phyloP scores from a whole-genome alignment of 1,140 invertebrate genomes.

The Eufriesea mexicana region DNA sequence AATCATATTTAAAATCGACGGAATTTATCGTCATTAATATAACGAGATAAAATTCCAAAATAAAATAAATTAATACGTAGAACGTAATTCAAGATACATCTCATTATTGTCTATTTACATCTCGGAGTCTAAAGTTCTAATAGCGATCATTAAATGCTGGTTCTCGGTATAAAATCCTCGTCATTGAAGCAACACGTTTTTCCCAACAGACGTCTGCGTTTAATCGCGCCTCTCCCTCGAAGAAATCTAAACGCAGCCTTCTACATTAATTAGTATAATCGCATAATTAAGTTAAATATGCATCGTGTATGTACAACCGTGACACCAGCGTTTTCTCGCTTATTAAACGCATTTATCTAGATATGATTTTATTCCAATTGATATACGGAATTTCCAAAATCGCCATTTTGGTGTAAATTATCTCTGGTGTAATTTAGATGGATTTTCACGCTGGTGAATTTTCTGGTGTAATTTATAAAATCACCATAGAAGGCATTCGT shows the following conservation, averaged over 20 bases:
- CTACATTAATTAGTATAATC: constrained; percentile 48
- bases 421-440: too few species aligned
- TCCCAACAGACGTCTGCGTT: background rate
- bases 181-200: background rate
- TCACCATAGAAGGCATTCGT: background rate
- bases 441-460: too few species aligned
- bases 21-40: too few species aligned
- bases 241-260: constrained; percentile 33
- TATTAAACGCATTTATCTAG: constrained; percentile 4
- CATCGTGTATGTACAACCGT: background rate
- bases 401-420: constrained; percentile 35
- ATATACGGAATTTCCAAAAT: constrained; percentile 19
- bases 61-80: too few species aligned
- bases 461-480: too few species aligned
- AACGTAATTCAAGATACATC: too few species aligned
- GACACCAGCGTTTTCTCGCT: background rate
- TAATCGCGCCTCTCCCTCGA: constrained; percentile 15
- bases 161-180: background rate
- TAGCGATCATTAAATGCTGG: background rate
- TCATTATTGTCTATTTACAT: background rate
- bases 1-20: background rate
- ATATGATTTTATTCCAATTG: background rate
- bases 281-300: constrained; percentile 50
- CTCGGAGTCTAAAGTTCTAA: background rate
- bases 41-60: too few species aligned